These are phyloP conservation scores for Motacilla tschutschensis DNA, from an alignment of 2,113 vertebrate species.

Conservation along the genomic window DNA sequence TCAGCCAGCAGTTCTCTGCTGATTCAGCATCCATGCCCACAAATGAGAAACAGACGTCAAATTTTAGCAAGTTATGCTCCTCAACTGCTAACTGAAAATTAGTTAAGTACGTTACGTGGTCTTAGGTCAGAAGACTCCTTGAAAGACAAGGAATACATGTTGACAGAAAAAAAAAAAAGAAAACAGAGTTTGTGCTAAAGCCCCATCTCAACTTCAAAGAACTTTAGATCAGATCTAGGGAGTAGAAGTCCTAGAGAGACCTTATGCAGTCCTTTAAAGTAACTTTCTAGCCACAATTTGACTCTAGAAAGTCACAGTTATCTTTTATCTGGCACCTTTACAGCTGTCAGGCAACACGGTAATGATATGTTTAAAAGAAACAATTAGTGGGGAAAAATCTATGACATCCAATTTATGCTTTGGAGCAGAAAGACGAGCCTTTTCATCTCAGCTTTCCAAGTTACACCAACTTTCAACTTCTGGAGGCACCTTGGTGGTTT, in stretches of 20 bases:
- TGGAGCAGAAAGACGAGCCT: not conserved
- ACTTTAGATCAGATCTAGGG: not conserved
- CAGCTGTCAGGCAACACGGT: not conserved
- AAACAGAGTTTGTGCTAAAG: not conserved
- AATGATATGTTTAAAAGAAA: not conserved
- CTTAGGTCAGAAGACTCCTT: not conserved
- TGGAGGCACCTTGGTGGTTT: not conserved
- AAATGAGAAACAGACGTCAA: not conserved
- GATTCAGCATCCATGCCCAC: not conserved
- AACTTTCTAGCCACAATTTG: not conserved
- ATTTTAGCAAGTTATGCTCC: not conserved
- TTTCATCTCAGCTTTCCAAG: not conserved
- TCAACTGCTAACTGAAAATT: not conserved
- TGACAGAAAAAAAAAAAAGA: not conserved
- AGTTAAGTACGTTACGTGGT: not conserved
- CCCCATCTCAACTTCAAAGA: not conserved
- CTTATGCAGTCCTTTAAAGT: not conserved
- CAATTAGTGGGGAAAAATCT: not conserved
- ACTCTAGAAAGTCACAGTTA: constrained; percentile 27
- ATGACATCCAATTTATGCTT: not conserved
- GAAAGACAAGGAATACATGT: not conserved
- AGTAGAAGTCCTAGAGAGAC: not conserved
- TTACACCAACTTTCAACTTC: not conserved
- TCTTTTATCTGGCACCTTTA: constrained; percentile 15
- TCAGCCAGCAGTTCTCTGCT: not conserved